phyloP scores from a whole-genome alignment of 1,140 invertebrate species.

The Sitodiplosis mosellana region DNA sequence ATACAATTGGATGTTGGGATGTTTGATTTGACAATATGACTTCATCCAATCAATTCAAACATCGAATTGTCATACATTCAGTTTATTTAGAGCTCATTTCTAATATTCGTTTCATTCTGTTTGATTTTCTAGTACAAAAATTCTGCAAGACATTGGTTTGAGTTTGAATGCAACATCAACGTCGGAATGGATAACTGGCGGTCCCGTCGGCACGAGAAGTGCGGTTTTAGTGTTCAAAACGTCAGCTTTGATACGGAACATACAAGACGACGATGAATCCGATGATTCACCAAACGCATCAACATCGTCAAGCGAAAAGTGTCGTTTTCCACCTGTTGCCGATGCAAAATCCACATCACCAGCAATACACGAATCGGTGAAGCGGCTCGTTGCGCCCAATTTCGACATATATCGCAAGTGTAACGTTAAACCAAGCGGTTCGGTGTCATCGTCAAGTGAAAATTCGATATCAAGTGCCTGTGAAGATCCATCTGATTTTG shows the following conservation, averaged over 20 bases:
- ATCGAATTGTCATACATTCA: no score
- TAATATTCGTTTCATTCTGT: no score
- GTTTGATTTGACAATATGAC: no score
- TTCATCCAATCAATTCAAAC: no score
- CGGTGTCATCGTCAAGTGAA: conserved; percentile 19
- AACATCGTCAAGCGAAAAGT: not conserved
- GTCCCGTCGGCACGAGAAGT: conserved; percentile 18
- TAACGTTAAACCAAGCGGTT: conserved; percentile 6
- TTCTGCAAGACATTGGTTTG: no score
- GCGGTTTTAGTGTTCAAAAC: conserved; percentile 21
- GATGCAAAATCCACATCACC: not conserved
- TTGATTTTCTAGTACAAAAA: no score
- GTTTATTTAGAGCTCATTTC: no score
- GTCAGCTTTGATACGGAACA: conserved; percentile 12
- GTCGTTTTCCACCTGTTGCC: not conserved
- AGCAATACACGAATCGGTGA: not conserved
- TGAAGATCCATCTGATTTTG: conserved; percentile 11
- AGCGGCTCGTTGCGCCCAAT: not conserved
- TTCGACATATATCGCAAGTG: not conserved
- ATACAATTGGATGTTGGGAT: no score
- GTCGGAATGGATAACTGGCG: conserved; percentile 20
- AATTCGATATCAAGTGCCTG: conserved; percentile 18
- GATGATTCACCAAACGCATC: not conserved
- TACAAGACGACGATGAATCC: not conserved
- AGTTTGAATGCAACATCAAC: no score